Evolutionary conservation across 1,140 invertebrate genomes (phyloP).

Genomic region (Andricus grossulariae): DNA sequence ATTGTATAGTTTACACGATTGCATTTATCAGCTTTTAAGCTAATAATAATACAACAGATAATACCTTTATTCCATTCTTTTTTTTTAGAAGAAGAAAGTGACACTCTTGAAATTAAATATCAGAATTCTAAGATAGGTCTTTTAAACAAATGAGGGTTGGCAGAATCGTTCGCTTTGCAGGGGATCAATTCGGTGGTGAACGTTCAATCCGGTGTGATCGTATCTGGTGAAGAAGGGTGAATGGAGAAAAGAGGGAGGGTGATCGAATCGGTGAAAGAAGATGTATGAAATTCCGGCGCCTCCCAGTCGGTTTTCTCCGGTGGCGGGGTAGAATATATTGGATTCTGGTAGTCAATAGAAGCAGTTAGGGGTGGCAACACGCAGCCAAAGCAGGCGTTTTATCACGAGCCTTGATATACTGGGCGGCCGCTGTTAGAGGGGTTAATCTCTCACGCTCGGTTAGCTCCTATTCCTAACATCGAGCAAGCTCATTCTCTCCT

Average conservation of each 20-base stretch:
- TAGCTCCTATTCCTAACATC: constrained; percentile 75
- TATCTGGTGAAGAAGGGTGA: constrained; percentile 53
- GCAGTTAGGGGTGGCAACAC: constrained; percentile 74
- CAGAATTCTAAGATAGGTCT: constrained; percentile 5
- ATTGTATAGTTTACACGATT: too few species aligned
- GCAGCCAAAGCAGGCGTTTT: constrained; percentile 73
- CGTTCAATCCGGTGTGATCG: constrained; percentile 65
- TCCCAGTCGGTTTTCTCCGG: constrained; percentile 72
- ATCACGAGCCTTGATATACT: constrained; percentile 75
- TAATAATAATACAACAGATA: too few species aligned
- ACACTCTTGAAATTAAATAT: too few species aligned
- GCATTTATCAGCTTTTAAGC: too few species aligned
- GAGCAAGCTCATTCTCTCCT: constrained; percentile 56
- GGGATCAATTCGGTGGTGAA: constrained; percentile 60
- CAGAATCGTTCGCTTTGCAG: constrained; percentile 36
- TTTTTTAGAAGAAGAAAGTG: too few species aligned
- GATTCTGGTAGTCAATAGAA: constrained; percentile 75
- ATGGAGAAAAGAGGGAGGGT: constrained; percentile 52
- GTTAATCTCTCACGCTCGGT: constrained; percentile 77
- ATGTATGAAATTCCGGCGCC: constrained; percentile 75
- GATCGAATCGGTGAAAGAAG: constrained; percentile 68
- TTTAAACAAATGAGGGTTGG: constrained; percentile 36
- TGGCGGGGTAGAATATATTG: constrained; percentile 73
- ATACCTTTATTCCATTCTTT: too few species aligned
- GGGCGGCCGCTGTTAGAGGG: constrained; percentile 73